phyloP scores from a whole-genome alignment of 2,113 vertebrate genomes.

The Sceloporus undulatus region DNA sequence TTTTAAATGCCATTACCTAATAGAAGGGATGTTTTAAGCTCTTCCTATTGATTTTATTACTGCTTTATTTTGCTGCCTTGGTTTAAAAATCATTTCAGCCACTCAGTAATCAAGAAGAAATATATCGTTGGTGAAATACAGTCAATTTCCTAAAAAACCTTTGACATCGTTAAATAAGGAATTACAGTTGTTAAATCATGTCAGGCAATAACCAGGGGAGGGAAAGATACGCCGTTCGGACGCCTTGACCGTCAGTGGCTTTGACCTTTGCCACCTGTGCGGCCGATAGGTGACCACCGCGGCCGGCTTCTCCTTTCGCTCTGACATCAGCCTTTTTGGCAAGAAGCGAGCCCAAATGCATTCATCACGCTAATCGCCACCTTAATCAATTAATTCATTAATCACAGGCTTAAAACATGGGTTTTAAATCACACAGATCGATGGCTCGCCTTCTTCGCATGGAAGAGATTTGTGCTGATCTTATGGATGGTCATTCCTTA shows the following conservation, averaged over 20 bases:
- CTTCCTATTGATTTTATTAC: slow-evolving; percentile 91
- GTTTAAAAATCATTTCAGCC: slow-evolving; percentile 90
- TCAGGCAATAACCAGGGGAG: slow-evolving; percentile 76
- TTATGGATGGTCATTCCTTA: not conserved
- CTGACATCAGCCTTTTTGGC: slow-evolving; percentile 26
- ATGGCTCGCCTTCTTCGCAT: not conserved
- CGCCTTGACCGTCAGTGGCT: slow-evolving; percentile 65
- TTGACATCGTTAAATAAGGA: slow-evolving; percentile 87
- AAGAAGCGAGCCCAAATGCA: not conserved
- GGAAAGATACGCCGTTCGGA: slow-evolving; percentile 76
- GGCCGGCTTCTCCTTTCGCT: slow-evolving; percentile 49
- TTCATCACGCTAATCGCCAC: not conserved
- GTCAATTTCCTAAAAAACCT: slow-evolving; percentile 87
- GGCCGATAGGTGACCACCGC: slow-evolving; percentile 52
- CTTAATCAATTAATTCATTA: slow-evolving; percentile 8
- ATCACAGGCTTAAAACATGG: not conserved
- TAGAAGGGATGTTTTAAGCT: slow-evolving; percentile 89
- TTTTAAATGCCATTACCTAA: slow-evolving; percentile 91
- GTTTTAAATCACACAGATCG: not conserved
- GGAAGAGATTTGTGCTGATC: not conserved
- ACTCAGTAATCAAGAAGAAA: slow-evolving; percentile 87
- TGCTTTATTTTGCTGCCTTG: slow-evolving; percentile 89
- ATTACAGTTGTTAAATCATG: slow-evolving; percentile 86
- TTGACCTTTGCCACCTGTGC: slow-evolving; percentile 68
- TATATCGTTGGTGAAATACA: slow-evolving; percentile 85